Base-by-base conservation (phyloP, 1,140 invertebrate genomes). In the Pararge aegeria region DNA sequence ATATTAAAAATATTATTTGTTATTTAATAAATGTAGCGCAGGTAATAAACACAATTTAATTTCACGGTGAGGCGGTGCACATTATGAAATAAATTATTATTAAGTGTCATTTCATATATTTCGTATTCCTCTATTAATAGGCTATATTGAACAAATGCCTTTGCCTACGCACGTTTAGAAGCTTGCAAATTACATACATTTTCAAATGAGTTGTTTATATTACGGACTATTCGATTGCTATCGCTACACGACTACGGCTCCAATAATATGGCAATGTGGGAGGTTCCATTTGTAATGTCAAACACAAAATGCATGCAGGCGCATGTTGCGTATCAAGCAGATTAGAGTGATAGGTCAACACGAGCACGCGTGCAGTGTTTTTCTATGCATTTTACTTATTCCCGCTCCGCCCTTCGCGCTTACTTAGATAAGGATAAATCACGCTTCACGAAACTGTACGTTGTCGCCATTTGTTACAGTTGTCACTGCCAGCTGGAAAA, bases 391-490 rank as follows among this genome's bases (percentile, higher is more conserved):
- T 72, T 66, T 55, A 55, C 58, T 68, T 60, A 68, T 56, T 53
- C 62, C 59, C 51, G 65, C 70, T 73, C 68, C 78, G 76, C 76
- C 76, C 78, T 80, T 81, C 73, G 68, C 64, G 67, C 71, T 81
- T 75, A 78, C 73, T 73, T 68, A 72, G 50, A 61, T 62, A 62
- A 59, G 70, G 69, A 78, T 78, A 80, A 82, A 78, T 81, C 76
- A 80, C 53, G 64, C 62, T 64, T 55, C 64, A 69, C 69, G 51
- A 50, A 37, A 51, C 30, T 20, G 54, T 56, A 24, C 34, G 38
- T 51, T 56, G 34, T 51, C 27, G 60, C 66, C 69, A 82, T 83
- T 78, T 73, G 73, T 84, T 81, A 74, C 72, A 82, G 72, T 63
- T 65, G 70, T 66, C 54, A 54, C 64, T 66, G 61, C 61, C 64